A percentile compares a stretch with the other conserved stretches of the same genome.
Conservation (phyloP, 2,888 invertebrate genomes). For the Baronia brevicornis region DNA sequence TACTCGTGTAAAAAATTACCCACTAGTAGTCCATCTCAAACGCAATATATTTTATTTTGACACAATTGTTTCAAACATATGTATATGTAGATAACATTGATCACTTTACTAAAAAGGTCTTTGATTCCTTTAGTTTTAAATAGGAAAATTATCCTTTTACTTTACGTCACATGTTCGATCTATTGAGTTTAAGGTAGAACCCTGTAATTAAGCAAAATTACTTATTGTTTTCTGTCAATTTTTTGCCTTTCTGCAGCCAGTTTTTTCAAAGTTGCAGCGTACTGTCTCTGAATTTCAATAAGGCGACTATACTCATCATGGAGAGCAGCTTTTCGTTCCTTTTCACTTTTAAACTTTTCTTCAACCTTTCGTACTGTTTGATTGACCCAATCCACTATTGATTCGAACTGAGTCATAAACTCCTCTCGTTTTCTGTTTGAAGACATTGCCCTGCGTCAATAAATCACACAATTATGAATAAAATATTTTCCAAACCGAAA, state of each 20-base stretch:
- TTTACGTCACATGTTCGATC: no score
- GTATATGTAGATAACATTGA: no score
- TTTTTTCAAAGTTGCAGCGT: slow-evolving; percentile 59
- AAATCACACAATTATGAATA: no score
- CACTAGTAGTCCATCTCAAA: no score
- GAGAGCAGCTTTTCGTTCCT: slow-evolving; percentile 47
- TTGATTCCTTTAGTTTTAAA: no score
- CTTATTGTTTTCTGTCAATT: slow-evolving; percentile 22
- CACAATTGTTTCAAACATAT: no score
- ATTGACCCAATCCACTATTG: slow-evolving; percentile 92
- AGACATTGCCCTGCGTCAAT: slow-evolving; percentile 83
- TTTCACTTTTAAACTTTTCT: slow-evolving; percentile 62
- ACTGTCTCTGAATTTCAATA: slow-evolving; percentile 64
- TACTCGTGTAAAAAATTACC: no score
- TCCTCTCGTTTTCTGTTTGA: slow-evolving; percentile 87
- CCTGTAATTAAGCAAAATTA: background rate
- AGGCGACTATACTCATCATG: slow-evolving; percentile 55
- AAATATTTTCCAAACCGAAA: no score
- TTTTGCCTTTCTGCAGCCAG: slow-evolving; percentile 53
- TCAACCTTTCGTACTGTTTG: slow-evolving; percentile 87
- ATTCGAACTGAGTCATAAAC: slow-evolving; percentile 92
- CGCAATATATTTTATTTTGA: no score
- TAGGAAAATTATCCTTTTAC: no score
- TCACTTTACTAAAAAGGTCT: no score
- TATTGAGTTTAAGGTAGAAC: no score